phyloP scores from a whole-genome alignment of 1,140 invertebrate genomes.

The Helicoverpa zea region DNA sequence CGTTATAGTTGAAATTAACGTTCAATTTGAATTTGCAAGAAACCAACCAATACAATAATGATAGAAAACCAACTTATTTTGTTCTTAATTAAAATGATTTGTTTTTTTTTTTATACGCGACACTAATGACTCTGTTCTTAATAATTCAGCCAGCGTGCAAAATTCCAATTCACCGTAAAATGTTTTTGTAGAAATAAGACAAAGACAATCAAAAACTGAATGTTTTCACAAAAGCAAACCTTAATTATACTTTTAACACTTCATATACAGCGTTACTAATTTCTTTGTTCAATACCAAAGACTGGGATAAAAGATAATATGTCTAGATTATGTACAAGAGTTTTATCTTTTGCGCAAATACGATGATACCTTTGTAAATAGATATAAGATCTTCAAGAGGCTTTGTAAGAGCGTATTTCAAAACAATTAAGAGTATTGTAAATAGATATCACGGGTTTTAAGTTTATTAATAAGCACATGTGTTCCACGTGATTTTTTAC shows the following conservation, averaged over 20 bases:
- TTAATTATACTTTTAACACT: background rate
- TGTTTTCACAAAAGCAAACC: background rate
- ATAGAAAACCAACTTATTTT: no score
- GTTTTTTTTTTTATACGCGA: no score
- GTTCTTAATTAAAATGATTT: no score
- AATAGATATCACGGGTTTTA: background rate
- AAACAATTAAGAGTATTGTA: background rate
- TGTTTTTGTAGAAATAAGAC: background rate
- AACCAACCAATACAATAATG: no score
- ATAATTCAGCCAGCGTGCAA: no score
- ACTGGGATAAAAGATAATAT: slow-evolving; percentile 1
- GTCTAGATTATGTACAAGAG: background rate
- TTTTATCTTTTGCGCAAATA: background rate
- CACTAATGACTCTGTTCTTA: no score
- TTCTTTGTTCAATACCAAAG: background rate
- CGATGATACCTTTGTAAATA: background rate
- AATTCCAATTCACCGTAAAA: background rate
- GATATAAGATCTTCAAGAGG: background rate
- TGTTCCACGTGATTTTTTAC: no score
- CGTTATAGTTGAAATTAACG: no score
- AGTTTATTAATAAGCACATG: no score
- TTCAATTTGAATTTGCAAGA: no score
- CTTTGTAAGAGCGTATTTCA: background rate
- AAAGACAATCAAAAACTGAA: background rate
- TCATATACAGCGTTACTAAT: background rate